These are phyloP conservation scores for Caenorhabditis uteleia DNA, from an alignment of 2,888 invertebrate species.

Conservation along the genomic window DNA sequence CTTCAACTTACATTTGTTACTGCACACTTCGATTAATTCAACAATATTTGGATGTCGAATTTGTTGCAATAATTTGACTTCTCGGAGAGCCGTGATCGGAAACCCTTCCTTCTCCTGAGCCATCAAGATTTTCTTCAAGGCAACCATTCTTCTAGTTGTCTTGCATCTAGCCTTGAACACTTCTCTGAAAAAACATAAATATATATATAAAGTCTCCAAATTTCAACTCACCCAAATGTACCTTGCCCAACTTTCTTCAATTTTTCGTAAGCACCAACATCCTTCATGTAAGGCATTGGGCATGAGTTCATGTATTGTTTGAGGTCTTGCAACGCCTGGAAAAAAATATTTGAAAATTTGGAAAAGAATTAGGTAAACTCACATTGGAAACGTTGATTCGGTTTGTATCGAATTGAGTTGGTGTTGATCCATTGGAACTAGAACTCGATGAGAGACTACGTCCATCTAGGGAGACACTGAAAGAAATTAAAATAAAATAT, in stretches of 20 bases:
- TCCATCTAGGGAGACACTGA: too few species aligned
- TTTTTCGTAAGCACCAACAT: constrained; percentile 85
- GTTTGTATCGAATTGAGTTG: too few species aligned
- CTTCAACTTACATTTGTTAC: constrained; percentile 79
- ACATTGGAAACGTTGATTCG: too few species aligned
- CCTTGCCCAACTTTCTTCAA: constrained; percentile 98
- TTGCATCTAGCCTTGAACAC: constrained; percentile 95
- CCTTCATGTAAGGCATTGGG: constrained; percentile 61
- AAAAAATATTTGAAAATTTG: too few species aligned
- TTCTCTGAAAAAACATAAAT: constrained; percentile 77
- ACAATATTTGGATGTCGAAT: constrained; percentile 96
- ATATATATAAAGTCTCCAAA: background rate
- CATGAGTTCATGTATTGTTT: constrained; percentile 48
- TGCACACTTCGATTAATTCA: constrained; percentile 92
- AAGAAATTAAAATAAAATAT: too few species aligned
- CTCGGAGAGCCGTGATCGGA: constrained; percentile 94
- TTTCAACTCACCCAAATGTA: constrained; percentile 89
- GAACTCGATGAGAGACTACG: too few species aligned
- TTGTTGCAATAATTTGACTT: constrained; percentile 91
- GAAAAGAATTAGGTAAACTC: too few species aligned
- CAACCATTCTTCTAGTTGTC: constrained; percentile 85
- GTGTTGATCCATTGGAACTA: too few species aligned
- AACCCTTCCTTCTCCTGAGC: constrained; percentile 99
- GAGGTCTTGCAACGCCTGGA: too few species aligned
- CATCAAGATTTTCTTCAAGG: constrained; percentile 98